phyloP scores from a whole-genome alignment of 1,140 invertebrate genomes.

The Odontomachus brunneus region DNA sequence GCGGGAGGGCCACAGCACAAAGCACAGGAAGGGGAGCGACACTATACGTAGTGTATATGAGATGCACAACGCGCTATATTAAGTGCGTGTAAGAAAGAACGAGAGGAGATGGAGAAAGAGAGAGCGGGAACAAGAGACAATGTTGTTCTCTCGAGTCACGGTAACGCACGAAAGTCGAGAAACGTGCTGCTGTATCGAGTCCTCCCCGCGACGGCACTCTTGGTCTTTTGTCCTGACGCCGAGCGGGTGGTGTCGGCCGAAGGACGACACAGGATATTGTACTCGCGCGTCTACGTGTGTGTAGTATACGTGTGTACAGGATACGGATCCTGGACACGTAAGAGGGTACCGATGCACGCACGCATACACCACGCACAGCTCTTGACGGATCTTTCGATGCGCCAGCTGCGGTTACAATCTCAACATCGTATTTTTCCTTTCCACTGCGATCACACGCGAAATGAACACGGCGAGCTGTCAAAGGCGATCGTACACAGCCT shows the following conservation, averaged over 20 bases:
- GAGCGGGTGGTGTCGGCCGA: slow-evolving; percentile 16
- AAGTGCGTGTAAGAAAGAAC: not conserved
- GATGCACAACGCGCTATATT: not conserved
- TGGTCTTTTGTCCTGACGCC: slow-evolving; percentile 22
- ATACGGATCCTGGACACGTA: slow-evolving; percentile 10
- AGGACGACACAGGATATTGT: slow-evolving; percentile 14
- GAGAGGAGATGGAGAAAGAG: not conserved
- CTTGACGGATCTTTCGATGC: not conserved
- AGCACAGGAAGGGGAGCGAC: not conserved
- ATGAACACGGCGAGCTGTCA: slow-evolving; percentile 68
- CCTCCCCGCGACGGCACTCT: not conserved
- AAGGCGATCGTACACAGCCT: slow-evolving; percentile 67
- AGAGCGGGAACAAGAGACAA: not conserved
- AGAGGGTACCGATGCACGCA: slow-evolving; percentile 31
- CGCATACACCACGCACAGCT: slow-evolving; percentile 12
- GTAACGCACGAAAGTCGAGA: not conserved
- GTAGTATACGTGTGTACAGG: not conserved
- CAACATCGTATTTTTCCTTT: not conserved
- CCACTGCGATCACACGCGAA: not conserved
- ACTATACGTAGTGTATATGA: not conserved
- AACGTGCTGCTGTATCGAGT: not conserved
- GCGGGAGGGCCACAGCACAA: not conserved
- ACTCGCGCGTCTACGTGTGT: slow-evolving; percentile 1
- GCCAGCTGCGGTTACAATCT: not conserved
- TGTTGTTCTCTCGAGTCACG: not conserved